Conservation (phyloP, 2,888 invertebrate species). For the Bedellia somnulentella region DNA sequence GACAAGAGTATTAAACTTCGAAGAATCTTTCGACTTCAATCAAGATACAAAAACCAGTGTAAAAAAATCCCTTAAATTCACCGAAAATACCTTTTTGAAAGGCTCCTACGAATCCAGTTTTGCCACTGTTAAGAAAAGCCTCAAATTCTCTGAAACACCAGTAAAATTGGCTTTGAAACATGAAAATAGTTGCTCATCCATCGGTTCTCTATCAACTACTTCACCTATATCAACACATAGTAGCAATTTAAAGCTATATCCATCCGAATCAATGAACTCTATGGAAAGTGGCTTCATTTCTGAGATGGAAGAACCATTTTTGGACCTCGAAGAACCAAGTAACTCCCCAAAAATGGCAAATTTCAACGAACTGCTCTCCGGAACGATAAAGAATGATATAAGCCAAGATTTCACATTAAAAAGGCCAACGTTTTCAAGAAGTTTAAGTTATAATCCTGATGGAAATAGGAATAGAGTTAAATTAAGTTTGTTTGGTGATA, state of each 20-base stretch:
- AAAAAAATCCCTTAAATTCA: no score
- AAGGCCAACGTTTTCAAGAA: constrained; percentile 23
- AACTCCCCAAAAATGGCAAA: constrained; percentile 42
- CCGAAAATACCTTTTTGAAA: not conserved
- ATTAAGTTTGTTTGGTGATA: constrained; percentile 19
- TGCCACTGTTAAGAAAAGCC: constrained; percentile 30
- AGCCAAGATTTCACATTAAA: constrained; percentile 17
- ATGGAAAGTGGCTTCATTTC: constrained; percentile 53
- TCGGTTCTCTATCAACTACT: constrained; percentile 26
- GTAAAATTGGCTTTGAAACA: constrained; percentile 23
- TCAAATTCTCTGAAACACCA: constrained; percentile 39
- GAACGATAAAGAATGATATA: constrained; percentile 30
- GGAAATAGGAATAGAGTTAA: constrained; percentile 20
- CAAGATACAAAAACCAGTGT: no score
- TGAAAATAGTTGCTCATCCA: constrained; percentile 33
- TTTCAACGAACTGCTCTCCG: constrained; percentile 34
- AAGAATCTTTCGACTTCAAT: constrained; percentile 40
- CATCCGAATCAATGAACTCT: constrained; percentile 36
- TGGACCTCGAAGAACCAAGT: constrained; percentile 36
- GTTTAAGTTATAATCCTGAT: constrained; percentile 34
- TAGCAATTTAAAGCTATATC: constrained; percentile 21
- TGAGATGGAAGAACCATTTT: constrained; percentile 40
- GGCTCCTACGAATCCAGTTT: not conserved
- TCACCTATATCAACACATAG: constrained; percentile 18
- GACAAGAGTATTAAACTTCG: constrained; percentile 42